These are phyloP conservation scores for Gonioctena quinquepunctata DNA, from an alignment of 1,140 invertebrate species.

Conservation along the genomic window DNA sequence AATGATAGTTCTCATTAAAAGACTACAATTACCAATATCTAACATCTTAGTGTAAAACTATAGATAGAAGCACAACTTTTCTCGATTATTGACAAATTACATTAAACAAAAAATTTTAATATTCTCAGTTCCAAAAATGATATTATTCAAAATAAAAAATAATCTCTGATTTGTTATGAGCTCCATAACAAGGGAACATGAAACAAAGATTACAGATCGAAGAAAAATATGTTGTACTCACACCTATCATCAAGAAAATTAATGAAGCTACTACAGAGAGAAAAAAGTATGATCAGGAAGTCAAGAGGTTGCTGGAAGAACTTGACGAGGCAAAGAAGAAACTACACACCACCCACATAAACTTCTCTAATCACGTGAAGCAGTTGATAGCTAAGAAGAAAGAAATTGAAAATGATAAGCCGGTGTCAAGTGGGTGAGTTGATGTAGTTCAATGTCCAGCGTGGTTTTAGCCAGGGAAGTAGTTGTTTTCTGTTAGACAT, in stretches of 20 bases:
- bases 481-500: too few relatives aligned
- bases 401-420: conserved; percentile 48
- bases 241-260: conserved; percentile 49
- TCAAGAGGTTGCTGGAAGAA: conserved; percentile 40
- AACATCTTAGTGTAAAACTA: too few relatives aligned
- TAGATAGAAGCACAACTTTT: too few relatives aligned
- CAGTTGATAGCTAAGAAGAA: conserved; percentile 38
- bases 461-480: too few relatives aligned
- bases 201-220: conserved; percentile 52
- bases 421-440: neutral
- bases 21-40: too few relatives aligned
- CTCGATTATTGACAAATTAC: too few relatives aligned
- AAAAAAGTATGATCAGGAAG: conserved; percentile 42
- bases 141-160: too few relatives aligned
- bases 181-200: conserved; percentile 4
- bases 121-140: too few relatives aligned
- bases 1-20: too few relatives aligned
- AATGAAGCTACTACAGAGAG: conserved; percentile 42
- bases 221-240: conserved; percentile 51
- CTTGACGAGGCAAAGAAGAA: conserved; percentile 37
- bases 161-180: conserved; percentile 3
- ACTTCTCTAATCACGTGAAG: conserved; percentile 36
- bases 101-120: too few relatives aligned
- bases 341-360: conserved; percentile 35
- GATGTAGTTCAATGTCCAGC: too few relatives aligned